Conservation (phyloP, 2,797 vertebrate species). For the Glossophaga mutica region DNA sequence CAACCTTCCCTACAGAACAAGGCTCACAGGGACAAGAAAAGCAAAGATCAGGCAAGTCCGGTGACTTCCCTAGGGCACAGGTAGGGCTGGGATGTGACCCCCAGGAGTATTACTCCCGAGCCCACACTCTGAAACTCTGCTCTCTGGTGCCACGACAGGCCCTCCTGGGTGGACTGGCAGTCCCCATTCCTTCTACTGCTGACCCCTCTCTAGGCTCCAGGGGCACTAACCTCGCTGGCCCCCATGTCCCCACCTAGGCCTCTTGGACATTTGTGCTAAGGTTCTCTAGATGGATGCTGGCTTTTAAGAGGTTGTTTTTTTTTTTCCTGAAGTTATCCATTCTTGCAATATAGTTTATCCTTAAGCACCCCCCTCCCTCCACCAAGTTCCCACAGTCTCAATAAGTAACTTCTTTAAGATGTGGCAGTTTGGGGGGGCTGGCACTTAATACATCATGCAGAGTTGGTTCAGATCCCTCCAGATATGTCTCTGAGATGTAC, state of each 20-base stretch:
- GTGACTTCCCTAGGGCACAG: background rate
- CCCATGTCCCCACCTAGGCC: too few species aligned
- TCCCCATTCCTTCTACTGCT: background rate
- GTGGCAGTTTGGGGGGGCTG: background rate
- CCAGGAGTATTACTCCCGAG: accelerated
- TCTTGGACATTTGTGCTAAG: background rate
- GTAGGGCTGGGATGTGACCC: background rate
- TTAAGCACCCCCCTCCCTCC: too few species aligned
- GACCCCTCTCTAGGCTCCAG: background rate
- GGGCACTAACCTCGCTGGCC: background rate
- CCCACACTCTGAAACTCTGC: too few species aligned
- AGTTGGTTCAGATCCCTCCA: background rate
- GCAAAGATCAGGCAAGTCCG: background rate
- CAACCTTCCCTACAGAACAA: background rate
- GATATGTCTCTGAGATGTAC: too few species aligned
- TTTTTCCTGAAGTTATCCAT: background rate
- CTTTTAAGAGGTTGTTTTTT: background rate
- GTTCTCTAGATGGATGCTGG: background rate
- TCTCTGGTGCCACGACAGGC: accelerated
- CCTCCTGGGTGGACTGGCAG: background rate
- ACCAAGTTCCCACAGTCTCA: background rate
- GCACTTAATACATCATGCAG: background rate
- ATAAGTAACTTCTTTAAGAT: background rate
- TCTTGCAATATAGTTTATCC: background rate
- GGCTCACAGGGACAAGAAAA: background rate